Base-by-base conservation (phyloP, 2,797 vertebrate genomes). In the Chiroxiphia lanceolata region DNA sequence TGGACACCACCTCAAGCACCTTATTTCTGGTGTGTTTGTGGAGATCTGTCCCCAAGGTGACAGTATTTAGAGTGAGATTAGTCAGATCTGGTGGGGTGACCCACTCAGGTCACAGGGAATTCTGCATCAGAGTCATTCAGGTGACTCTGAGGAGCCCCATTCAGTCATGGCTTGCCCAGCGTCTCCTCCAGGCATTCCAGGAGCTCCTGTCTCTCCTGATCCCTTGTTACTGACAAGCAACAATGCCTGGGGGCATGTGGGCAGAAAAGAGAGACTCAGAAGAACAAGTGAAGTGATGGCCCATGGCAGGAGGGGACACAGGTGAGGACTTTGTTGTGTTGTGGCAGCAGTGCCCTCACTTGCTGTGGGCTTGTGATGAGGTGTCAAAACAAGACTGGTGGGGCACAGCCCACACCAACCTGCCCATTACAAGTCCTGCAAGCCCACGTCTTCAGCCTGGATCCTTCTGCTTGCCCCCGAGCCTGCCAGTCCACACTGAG, bases 221-320 rank as follows among this genome's bases (percentile, higher is more conserved):
- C 26, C 42, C 50, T 42, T n/a, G 16, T 3, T 42, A 22, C 15
- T 45, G 29, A 42, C n/a, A 53, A 63, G 16, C 17, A 53, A 53
- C 65, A 38, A 14, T 29, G 34, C 40, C 22, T 4, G 26, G 40
- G 45, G 51, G 34, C 38, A 54, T 0, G 2, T 0, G 3, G 47
- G 25, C 13, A 69, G 60, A 40, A 75, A 47, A 53, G 14, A 25
- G 42, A 63, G 12, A 14, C 27, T 63, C 25, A 25, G 51, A 74
- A 19, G 33, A 83, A 65, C 8, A 8, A 56, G 68, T 3, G 6
- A 78, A 72, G 48, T 7, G 25, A 51, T n/a, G 56, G n/a, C 18
- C 21, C 38, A 19, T 0, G 0, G 57, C 69, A 74, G 47, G 61
- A 59, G 7, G 23, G 44, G 54, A 61, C 2, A 2, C 29, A 63